Evolutionary conservation across 2,797 vertebrate genomes (phyloP), one percentile per base, ranked within the genome.

Genomic region (Pelodytes ibericus): DNA sequence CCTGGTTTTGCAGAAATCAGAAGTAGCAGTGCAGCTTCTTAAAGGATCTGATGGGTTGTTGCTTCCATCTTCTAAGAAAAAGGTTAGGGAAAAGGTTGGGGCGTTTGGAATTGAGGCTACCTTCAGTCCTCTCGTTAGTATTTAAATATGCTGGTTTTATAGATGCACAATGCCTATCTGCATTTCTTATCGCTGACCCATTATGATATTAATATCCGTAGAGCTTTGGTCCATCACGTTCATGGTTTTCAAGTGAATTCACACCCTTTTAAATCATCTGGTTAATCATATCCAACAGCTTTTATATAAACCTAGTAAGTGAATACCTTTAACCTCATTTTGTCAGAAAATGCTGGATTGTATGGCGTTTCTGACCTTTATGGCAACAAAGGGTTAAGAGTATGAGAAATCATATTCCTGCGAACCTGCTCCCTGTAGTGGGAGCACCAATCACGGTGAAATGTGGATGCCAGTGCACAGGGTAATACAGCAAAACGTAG

Each of bases 401-500:
- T 7, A 31, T 29, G 58, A 60, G 44, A 60, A 27, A 22, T 56
- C 58, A 60, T 26, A 4, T 47, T 26, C 59, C 66, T 61, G 31
- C 31, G 39, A 63, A n/a, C 18, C 31, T 63, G 66, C 74, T 69
- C 64, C 58, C 29, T 75, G 65, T 6, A 20, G 36, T 36, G 68
- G 74, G 57, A 62, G 65, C 44, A 63, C 25, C 31, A 5, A n/a
- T 63, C 9, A 26, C 44, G 30, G 44, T 77, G 49, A 71, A 39
- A 49, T 20, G 39, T 10, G 59, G 24, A 22, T 71, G 29, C n/a
- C 10, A 61, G 30, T 66, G 27, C 39, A 53, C 36, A 33, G 16
- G 51, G 18, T 63, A 39, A 53, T 39, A 71, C 66, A 78, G 62
- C 57, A 78, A 67, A 60, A 61, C 47, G 39, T 61, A 61, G 74